Evolutionary conservation across 2,113 vertebrate species (phyloP).

Genomic region (Gambusia holbrooki): DNA sequence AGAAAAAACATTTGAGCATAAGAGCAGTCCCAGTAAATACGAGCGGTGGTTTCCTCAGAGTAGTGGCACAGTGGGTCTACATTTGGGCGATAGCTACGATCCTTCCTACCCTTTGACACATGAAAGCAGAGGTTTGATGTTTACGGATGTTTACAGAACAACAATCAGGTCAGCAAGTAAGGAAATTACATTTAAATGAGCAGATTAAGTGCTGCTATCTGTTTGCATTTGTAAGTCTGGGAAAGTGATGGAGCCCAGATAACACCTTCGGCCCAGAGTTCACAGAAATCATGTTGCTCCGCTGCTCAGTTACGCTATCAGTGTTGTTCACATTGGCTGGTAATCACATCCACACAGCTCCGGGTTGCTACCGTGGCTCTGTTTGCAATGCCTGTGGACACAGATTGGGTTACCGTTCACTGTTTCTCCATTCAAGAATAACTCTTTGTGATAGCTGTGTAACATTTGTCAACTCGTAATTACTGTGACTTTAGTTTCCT

Average conservation of each 20-base stretch:
- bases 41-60: no score
- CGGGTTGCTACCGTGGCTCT: neutral
- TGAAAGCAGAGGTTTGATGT: neutral
- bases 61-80: no score
- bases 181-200: constrained; percentile 14
- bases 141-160: neutral
- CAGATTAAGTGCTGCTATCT: constrained; percentile 9
- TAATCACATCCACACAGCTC: constrained; percentile 23
- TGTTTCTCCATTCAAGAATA: neutral
- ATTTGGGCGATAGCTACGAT: neutral
- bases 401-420: constrained; percentile 4
- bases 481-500: neutral
- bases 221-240: constrained; percentile 16
- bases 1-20: no score
- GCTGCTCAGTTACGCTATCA: constrained; percentile 12
- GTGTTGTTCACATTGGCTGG: constrained; percentile 2
- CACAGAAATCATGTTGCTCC: constrained; percentile 47
- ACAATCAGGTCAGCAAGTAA: neutral
- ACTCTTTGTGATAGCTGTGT: neutral
- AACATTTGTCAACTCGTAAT: neutral
- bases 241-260: constrained; percentile 37
- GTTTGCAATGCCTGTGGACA: neutral
- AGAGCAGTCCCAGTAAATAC: no score
- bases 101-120: neutral
- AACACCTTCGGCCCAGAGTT: constrained; percentile 35